Evolutionary conservation across 2,888 invertebrate genomes (phyloP), one percentile per base, ranked within the genome.

Genomic region (Microctonus hyperodae): DNA sequence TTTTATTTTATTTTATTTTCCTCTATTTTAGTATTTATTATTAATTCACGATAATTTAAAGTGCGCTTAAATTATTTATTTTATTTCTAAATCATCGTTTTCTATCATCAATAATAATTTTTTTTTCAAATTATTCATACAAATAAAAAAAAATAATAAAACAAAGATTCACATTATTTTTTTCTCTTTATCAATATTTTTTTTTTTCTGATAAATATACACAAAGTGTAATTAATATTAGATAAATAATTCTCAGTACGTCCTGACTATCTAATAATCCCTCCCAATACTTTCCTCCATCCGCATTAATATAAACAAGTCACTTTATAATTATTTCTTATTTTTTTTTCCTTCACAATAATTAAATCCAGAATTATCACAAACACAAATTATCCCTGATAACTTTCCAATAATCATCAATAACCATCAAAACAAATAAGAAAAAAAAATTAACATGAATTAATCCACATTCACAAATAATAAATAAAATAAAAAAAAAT

Each of bases 181-280:
- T n/a, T n/a, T n/a, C n/a, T n/a, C n/a, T n/a, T n/a, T n/a, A n/a
- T n/a, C n/a, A n/a, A n/a, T n/a, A n/a, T n/a, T n/a, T n/a, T n/a
- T n/a, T n/a, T n/a, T n/a, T n/a, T n/a, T n/a, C n/a, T n/a, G n/a
- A n/a, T n/a, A n/a, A n/a, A n/a, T n/a, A n/a, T n/a, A n/a, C n/a
- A n/a, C n/a, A n/a, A n/a, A n/a, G n/a, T n/a, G n/a, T n/a, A n/a
- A n/a, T n/a, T n/a, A n/a, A n/a, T 37, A 53, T 62, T 53, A 53
- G 53, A 62, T 62, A 53, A 62, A 62, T 37, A 62, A 40, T 62
- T 53, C 9, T 16, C n/a, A n/a, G n/a, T n/a, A n/a, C n/a, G n/a
- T n/a, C n/a, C n/a, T n/a, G n/a, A n/a, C n/a, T n/a, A n/a, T n/a
- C n/a, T n/a, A n/a, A n/a, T n/a, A n/a, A n/a, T n/a, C n/a, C n/a